Evolutionary conservation across 2,797 vertebrate species (phyloP), one percentile per base, ranked within the genome.

Genomic region (Hirundo rustica): DNA sequence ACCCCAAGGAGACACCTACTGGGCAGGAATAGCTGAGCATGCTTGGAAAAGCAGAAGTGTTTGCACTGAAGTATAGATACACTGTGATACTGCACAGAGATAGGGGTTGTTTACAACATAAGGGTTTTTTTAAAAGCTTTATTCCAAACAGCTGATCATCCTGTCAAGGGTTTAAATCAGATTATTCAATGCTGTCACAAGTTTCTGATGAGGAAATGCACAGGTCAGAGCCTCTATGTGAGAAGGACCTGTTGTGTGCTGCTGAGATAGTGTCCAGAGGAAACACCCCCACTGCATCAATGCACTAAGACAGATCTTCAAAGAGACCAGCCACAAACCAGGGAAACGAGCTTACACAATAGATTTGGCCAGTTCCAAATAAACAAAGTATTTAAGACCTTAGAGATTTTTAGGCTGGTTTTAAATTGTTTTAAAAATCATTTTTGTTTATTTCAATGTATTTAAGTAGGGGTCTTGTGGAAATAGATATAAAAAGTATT

Each of bases 401-500:
- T 13, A 10, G 29, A 29, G 4, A 57, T 47, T 58, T 73, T 76
- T 87, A 66, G 84, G 47, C 10, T 76, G 4, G 3, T 55, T 72
- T 70, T 23, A 38, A 60, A 22, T 47, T 16, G 50, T 23, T 79
- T 72, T 38, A 2, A 3, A 47, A 34, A 57, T 51, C 17, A 4
- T 44, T 73, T 70, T 34, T 68, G 6, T 57, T 79, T 61, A 83
- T 88, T 83, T 67, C 38, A 32, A 3, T 77, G 20, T 38, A 50
- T 66, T 51, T 66, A 81, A 45, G 10, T 72, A 25, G 10, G 6
- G 5, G 4, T 6, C 40, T 86, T 70, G 57, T 7, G 16, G 21
- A 90, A 17, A n/a, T 13, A 83, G 38, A 29, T 36, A 42, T 67
- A 76, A 92, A 88, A 89, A n/a, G 30, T 18, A 88, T 84, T 81